Evolutionary conservation across 2,888 invertebrate genomes (phyloP), one percentile per base, ranked within the genome.

Genomic region (Tromatobia lineatoria): DNA sequence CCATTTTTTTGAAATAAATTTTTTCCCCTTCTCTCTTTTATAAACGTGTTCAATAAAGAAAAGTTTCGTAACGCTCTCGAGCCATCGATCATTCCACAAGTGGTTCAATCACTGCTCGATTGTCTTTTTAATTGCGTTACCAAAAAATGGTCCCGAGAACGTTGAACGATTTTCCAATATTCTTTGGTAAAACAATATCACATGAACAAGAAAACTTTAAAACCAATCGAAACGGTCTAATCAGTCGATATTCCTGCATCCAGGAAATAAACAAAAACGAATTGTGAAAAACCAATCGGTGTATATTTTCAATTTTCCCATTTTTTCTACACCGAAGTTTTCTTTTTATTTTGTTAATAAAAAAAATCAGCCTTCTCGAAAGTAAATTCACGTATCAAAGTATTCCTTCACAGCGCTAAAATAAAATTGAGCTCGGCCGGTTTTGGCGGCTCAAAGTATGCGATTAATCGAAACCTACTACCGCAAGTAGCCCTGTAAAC

Each of bases 141-240:
- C 59, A 64, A 59, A 47, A 29, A 76, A 38, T 75, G 71, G 69
- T 87, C 83, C 89, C 83, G 89, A 90, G 89, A 90, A 88, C 88
- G 88, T 84, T 89, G 87, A 90, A 90, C 88, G 88, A 90, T 91
- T 92, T 93, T 90, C 89, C 90, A 91, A 92, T 92, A 92, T 92
- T 93, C 93, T 93, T 93, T 93, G 93, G 93, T 93, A 93, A 93
- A 90, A 92, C 90, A 91, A 93, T 93, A 93, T 93, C 93, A 93
- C 93, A 93, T 92, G 89, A 91, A 90, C 89, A 91, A 91, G 88
- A 90, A 87, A 86, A 85, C 88, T 90, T 90, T 90, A 90, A 82
- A 92, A 92, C 91, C 92, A 92, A 92, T 92, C 88, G 87, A 82
- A 88, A 89, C 91, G 91, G 83, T 91, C 92, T 93, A 92, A 93